Evolutionary conservation across 2,113 vertebrate genomes (phyloP).

Genomic region (Chunga burmeisteri): DNA sequence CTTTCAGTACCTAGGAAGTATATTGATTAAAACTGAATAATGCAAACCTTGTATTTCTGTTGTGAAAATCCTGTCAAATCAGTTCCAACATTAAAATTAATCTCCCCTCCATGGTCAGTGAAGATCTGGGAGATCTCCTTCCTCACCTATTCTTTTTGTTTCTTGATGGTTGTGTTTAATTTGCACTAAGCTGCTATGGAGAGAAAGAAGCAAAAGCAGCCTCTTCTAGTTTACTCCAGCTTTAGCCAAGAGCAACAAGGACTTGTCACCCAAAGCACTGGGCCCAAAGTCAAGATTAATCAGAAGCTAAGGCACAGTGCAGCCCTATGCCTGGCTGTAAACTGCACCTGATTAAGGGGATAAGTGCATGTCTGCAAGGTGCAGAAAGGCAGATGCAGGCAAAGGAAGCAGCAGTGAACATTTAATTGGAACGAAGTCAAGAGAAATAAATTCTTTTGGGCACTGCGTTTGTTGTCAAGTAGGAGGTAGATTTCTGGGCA

Average conservation of each 20-base stretch:
- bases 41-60: background rate
- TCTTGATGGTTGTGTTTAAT: background rate
- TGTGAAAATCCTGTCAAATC: background rate
- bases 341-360: background rate
- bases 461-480: background rate
- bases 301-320: background rate
- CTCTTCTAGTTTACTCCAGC: background rate
- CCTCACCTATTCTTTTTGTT: background rate
- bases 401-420: background rate
- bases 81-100: background rate
- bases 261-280: background rate
- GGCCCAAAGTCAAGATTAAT: background rate
- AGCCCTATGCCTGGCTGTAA: background rate
- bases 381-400: background rate
- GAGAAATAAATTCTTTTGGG: background rate
- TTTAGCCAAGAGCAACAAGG: background rate
- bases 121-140: background rate
- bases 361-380: accelerated
- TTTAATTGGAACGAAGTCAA: background rate
- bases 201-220: background rate
- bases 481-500: background rate
- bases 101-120: background rate
- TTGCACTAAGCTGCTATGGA: background rate
- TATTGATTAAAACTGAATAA: background rate
- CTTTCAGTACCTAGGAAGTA: background rate